Base-by-base conservation (phyloP, 2,888 invertebrate genomes). In the Galerucella pusilla region DNA sequence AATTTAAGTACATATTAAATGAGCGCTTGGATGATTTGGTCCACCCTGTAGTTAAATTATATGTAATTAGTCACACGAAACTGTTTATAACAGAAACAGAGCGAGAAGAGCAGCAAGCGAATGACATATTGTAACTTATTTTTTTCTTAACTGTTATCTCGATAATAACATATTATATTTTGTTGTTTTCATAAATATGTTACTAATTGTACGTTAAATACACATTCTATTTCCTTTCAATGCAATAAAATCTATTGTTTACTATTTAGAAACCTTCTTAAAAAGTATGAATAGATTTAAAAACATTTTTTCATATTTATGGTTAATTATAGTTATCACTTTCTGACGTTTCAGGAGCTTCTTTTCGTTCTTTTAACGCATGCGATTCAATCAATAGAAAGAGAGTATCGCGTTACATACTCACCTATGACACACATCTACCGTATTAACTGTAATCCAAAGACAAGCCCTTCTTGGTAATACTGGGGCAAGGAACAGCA, bases 91-190 rank as follows among this genome's bases (percentile, higher is more conserved):
- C 12, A 45, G 45, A 65, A 64, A 65, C 64, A 65, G 64, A 65
- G 45, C 64, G 64, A 46, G 46, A 65, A 65, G 46, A 46, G 45
- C 64, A 46, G 7, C 12, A 28, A 65, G 45, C 64, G 64, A 65
- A 65, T 65, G 64, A 65, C 64, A 65, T 65, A 65, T 65, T 25
- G 64, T 65, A 65, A 46, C 64, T 65, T 65, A 20, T 46, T 46
- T 28, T 45, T 65, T 65, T 45, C 20, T 11, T 16, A 45, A 65
- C 64, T 65, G 64, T 65, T 64, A 63, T 28, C 63, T 63, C 35
- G 35, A 25, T 63, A 65, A 65, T 45, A 46, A 65, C 64, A 20
- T 42, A 45, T 20, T 20, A 20, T 20, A 63, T 35, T 28, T 63
- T 12, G 28, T 25, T 59, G 25, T 59, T 16, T 54, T 60, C 60